Evolutionary conservation across 2,888 invertebrate genomes (phyloP).

Genomic region (Halocaridina rubra): DNA sequence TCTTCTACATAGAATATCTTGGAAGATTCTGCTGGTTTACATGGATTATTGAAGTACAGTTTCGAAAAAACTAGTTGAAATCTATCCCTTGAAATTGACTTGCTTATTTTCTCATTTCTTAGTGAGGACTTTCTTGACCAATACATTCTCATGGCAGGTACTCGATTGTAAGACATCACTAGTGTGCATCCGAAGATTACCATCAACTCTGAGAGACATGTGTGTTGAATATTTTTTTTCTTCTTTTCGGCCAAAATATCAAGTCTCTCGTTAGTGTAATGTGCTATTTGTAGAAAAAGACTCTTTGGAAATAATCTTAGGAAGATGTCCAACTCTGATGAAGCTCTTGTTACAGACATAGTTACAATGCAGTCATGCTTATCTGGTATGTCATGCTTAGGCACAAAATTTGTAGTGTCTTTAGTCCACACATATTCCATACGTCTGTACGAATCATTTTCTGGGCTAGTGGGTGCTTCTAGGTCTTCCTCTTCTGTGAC

Average conservation of each 20-base stretch:
- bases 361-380: background rate
- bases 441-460: background rate
- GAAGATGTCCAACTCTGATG: background rate
- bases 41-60: background rate
- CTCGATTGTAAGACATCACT: background rate
- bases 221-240: background rate
- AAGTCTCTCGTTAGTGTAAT: background rate
- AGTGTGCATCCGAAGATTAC: background rate
- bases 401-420: background rate
- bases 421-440: background rate
- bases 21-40: background rate
- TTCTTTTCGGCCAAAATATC: background rate
- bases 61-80: background rate
- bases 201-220: background rate
- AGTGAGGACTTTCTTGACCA: background rate
- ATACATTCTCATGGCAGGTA: background rate
- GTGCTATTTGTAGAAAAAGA: background rate
- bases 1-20: background rate
- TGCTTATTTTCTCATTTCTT: background rate
- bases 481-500: slow-evolving; percentile 6
- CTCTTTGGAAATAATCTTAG: background rate
- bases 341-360: background rate
- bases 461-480: background rate
- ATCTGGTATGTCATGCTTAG: background rate
- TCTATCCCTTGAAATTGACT: background rate